A percentile compares a stretch with the other conserved stretches of the same genome.
Conservation (phyloP, 2,797 vertebrate species). For the Podarcis lilfordi region DNA sequence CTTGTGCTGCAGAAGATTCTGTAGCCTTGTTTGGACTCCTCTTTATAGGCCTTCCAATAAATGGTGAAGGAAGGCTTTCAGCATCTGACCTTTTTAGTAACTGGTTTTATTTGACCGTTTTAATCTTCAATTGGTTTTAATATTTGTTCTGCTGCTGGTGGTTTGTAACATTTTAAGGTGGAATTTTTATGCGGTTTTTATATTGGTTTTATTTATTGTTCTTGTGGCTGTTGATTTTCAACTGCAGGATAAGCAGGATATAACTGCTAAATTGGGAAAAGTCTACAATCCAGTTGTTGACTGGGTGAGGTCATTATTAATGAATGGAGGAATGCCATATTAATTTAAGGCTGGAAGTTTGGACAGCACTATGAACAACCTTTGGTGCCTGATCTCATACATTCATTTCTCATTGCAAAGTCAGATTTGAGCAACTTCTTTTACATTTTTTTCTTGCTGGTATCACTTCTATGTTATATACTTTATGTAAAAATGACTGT, state of each 20-base stretch:
- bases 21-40: neutral
- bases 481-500: neutral
- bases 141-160: neutral
- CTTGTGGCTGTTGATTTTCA: neutral
- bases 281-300: too few relatives aligned
- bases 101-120: neutral
- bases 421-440: neutral
- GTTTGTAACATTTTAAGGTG: neutral
- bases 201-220: neutral
- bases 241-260: neutral
- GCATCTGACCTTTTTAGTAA: neutral
- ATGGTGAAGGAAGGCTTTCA: neutral
- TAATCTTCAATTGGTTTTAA: neutral
- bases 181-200: neutral
- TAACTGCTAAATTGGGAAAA: too few relatives aligned
- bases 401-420: neutral
- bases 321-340: too few relatives aligned
- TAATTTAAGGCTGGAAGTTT: too few relatives aligned
- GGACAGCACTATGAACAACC: too few relatives aligned
- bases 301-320: too few relatives aligned
- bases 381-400: too few relatives aligned
- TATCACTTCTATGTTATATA: neutral
- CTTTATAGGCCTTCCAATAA: neutral
- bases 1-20: neutral
- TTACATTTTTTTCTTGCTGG: neutral